A percentile compares a stretch with the other conserved stretches of the same genome.
Conservation (phyloP, 2,888 invertebrate genomes). For the Plagodis pulveraria region DNA sequence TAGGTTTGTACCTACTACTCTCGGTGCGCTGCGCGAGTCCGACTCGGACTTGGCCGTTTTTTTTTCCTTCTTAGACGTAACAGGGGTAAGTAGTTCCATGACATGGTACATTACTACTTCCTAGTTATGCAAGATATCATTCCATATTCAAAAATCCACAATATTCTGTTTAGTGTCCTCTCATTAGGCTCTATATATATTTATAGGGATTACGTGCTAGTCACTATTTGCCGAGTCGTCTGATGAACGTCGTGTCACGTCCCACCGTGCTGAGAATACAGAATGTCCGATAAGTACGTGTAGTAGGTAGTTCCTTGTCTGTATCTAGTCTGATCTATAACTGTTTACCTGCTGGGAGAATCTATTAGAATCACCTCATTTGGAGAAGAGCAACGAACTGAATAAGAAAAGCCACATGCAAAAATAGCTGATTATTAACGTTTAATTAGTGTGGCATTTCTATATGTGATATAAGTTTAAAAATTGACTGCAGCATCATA, state of each 20-base stretch:
- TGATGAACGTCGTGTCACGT: constrained; percentile 65
- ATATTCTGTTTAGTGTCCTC: constrained; percentile 24
- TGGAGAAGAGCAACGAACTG: not conserved
- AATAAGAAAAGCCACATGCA: no score
- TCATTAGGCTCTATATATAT: constrained; percentile 62
- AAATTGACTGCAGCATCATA: no score
- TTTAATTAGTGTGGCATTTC: no score
- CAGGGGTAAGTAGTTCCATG: no score
- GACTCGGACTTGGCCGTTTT: no score
- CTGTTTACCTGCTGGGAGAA: constrained; percentile 15
- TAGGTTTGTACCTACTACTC: no score
- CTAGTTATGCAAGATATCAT: no score
- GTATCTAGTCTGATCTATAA: constrained; percentile 31
- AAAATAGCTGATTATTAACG: no score
- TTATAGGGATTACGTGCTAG: constrained; percentile 66
- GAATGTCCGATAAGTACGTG: constrained; percentile 40
- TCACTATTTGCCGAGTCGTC: constrained; percentile 52
- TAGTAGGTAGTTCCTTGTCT: constrained; percentile 33
- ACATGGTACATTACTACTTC: no score
- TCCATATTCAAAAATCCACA: not conserved
- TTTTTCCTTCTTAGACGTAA: no score
- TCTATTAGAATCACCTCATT: not conserved
- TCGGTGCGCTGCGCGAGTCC: no score
- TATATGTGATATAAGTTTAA: no score
- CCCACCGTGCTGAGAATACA: constrained; percentile 52